phyloP scores from a whole-genome alignment of 2,888 invertebrate species.

The Drosophila hamatofila region DNA sequence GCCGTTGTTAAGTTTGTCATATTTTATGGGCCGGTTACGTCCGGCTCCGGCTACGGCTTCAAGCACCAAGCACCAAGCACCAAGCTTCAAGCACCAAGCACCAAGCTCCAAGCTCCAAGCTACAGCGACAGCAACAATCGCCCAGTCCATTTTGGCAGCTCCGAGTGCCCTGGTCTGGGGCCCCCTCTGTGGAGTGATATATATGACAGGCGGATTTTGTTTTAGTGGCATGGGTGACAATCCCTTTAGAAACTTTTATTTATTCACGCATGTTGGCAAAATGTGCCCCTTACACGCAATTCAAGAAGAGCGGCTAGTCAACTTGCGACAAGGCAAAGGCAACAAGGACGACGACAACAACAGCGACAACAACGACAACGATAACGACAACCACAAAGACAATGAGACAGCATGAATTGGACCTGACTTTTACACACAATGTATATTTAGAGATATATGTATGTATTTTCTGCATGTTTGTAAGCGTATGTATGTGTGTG shows the following conservation, averaged over 20 bases:
- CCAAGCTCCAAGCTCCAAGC: neutral
- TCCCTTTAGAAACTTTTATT: constrained; percentile 76
- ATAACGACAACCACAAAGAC: constrained; percentile 32
- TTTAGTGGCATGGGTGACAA: constrained; percentile 79
- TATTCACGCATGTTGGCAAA: constrained; percentile 76
- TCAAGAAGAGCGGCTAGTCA: constrained; percentile 49
- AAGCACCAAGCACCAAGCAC: neutral
- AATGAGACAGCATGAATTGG: constrained; percentile 40
- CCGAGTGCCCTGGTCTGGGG: constrained; percentile 23
- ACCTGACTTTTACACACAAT: constrained; percentile 16
- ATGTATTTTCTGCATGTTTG: neutral
- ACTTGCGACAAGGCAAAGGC: constrained; percentile 50
- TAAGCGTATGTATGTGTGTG: neutral
- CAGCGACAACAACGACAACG: constrained; percentile 31
- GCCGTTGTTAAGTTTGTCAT: constrained; percentile 75
- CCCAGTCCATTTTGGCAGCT: constrained; percentile 21
- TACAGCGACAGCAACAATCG: constrained; percentile 8
- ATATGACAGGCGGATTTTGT: constrained; percentile 77
- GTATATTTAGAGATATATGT: neutral
- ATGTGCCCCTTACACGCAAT: constrained; percentile 76
- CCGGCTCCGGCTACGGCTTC: constrained; percentile 48
- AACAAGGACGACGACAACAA: constrained; percentile 39
- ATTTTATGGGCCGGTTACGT: constrained; percentile 73
- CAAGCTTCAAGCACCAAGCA: neutral
- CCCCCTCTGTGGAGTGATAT: constrained; percentile 69